A percentile compares a stretch with the other conserved stretches of the same genome.
These are phyloP conservation scores for Odocoileus hemionus DNA, from an alignment of 2,113 vertebrate species.

Conservation along the genomic window DNA sequence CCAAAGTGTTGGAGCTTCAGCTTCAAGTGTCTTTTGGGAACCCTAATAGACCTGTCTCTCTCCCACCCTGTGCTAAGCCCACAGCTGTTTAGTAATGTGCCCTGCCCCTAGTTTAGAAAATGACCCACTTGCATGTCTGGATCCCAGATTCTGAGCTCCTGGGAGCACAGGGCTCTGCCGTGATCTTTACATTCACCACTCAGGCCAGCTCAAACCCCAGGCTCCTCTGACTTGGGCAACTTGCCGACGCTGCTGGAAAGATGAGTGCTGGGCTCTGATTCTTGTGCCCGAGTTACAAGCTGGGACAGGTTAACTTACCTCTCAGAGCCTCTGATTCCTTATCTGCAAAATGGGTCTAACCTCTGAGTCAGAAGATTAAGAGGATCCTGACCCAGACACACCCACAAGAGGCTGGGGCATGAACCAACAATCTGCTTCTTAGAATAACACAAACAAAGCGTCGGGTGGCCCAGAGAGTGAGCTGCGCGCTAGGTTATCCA, in stretches of 20 bases:
- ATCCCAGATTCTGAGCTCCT: background rate
- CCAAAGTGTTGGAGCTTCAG: background rate
- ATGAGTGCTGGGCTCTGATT: accelerated
- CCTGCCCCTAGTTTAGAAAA: background rate
- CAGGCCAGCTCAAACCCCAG: accelerated
- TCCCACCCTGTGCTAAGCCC: background rate
- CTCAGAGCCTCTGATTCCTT: background rate
- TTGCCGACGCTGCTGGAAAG: accelerated
- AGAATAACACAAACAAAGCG: background rate
- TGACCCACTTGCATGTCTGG: background rate
- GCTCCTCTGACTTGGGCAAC: accelerated
- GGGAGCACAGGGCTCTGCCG: accelerated
- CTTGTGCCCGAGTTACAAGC: background rate
- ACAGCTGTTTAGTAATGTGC: accelerated
- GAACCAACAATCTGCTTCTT: background rate
- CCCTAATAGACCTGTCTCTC: accelerated
- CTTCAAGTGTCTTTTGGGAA: background rate
- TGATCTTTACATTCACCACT: accelerated
- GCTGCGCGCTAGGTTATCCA: accelerated
- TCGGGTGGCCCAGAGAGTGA: accelerated
- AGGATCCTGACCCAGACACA: background rate
- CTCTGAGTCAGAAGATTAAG: background rate
- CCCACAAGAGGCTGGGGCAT: background rate
- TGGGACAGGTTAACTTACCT: background rate
- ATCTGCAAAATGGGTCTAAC: background rate